Conservation (phyloP, 2,113 vertebrate species). For the Tachycineta bicolor region DNA sequence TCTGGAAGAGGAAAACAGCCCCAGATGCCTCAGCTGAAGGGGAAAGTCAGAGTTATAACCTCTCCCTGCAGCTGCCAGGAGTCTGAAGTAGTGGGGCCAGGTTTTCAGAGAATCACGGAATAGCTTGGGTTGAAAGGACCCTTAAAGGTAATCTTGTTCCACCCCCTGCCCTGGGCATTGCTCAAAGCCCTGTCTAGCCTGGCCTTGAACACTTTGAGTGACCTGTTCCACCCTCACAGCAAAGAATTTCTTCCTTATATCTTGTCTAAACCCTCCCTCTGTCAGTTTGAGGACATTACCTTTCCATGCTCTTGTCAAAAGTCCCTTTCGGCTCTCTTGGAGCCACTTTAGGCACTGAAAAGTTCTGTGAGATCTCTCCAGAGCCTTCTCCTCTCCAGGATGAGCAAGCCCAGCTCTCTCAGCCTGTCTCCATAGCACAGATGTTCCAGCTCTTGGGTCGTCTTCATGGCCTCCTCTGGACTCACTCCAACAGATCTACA, state of each 20-base stretch:
- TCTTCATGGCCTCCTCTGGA: neutral
- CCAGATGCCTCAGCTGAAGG: neutral
- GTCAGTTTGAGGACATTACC: neutral
- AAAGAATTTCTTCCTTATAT: neutral
- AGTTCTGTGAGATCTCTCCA: neutral
- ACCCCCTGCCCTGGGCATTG: neutral
- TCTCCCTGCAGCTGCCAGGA: neutral
- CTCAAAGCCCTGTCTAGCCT: neutral
- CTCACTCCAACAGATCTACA: fast-evolving
- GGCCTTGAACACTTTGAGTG: neutral
- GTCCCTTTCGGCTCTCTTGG: neutral
- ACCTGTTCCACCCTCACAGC: neutral
- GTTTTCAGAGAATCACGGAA: neutral
- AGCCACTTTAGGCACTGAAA: neutral
- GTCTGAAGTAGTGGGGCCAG: neutral
- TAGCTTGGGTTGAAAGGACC: neutral
- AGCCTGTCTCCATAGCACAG: neutral
- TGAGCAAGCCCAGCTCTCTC: neutral
- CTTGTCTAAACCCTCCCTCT: neutral
- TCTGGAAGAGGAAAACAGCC: neutral
- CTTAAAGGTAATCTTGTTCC: neutral
- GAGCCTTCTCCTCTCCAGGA: neutral
- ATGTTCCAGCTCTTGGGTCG: neutral
- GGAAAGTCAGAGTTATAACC: neutral
- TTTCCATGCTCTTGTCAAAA: neutral